phyloP scores from a whole-genome alignment of 1,140 invertebrate genomes.

The Procambarus clarkii region DNA sequence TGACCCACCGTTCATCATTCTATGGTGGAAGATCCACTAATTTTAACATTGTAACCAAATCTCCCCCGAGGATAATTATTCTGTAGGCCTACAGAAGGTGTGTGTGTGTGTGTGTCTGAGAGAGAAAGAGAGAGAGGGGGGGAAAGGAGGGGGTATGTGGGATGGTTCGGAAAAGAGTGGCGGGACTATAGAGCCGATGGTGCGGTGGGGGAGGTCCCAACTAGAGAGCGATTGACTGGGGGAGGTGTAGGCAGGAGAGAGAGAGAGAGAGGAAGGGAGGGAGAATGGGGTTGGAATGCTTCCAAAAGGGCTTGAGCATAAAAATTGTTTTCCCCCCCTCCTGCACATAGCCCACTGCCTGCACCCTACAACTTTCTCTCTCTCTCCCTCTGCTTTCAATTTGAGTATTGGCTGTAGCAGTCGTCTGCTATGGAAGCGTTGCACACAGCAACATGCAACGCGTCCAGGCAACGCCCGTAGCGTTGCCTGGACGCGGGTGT shows the following conservation, averaged over 20 bases:
- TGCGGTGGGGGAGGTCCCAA: not conserved
- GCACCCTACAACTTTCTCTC: not conserved
- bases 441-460: not conserved
- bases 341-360: not conserved
- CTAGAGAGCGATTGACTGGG: constrained; percentile 7
- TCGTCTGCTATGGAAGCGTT: not conserved
- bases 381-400: not conserved
- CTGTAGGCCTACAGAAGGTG: too few relatives aligned
- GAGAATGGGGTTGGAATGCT: not conserved
- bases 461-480: too few relatives aligned
- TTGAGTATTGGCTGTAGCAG: not conserved
- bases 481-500: too few relatives aligned
- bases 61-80: too few relatives aligned
- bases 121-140: too few relatives aligned
- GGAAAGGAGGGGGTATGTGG: too few relatives aligned
- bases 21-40: too few relatives aligned
- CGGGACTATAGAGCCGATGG: not conserved
- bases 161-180: too few relatives aligned
- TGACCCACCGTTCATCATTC: too few relatives aligned
- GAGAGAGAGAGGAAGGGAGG: constrained; percentile 9
- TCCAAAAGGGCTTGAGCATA: not conserved
- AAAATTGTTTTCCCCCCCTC: constrained; percentile 8
- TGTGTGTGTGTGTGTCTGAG: too few relatives aligned
- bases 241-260: not conserved
- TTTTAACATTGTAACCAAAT: too few relatives aligned